Base-by-base conservation (phyloP, 2,888 invertebrate genomes). In the Acanthoscelides obtectus region DNA sequence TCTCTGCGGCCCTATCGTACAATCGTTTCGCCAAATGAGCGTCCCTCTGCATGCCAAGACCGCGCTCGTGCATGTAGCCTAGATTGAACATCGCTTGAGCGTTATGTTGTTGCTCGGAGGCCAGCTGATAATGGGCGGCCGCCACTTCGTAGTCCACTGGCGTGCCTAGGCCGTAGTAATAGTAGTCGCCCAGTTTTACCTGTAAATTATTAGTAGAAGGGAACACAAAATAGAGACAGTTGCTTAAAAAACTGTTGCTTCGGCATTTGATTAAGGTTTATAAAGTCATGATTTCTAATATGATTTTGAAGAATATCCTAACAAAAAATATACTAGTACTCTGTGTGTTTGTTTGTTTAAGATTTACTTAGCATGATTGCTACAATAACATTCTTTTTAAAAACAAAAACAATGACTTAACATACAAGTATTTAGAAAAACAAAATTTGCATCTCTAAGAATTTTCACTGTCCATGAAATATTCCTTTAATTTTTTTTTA, bases 11-110 rank as follows among this genome's bases (percentile, higher is more conserved):
- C 85, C 95, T 90, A 88, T 99, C 99, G 87, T 99, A 99, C 69
- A 82, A 83, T 22, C 99, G 90, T 87, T 99, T 99, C 22, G 99
- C 99, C 73, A 99, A 87, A 87, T 99, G 97, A 82, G 96, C 91
- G 87, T 99, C 94, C 71, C 88, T 89, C 6, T 90, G 88, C 87
- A 99, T 92, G 6, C 99, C 99, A 22, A 98, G 88, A 0, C 99
- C 99, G 78, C 95, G 94, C 86, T 99, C 98, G 86, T 99, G 98
- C 99, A 99, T 99, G 86, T 98, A 99, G 22, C 97, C 99, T 76
- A 99, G 89, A 87, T 99, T 99, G 86, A 99, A 99, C 92, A 98
- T 98, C 3, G 99, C 99, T 84, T 99, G 86, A 0, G 99, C 96
- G 85, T 95, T 97, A 84, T 96, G 94, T 79, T 98, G 96, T 81